Percentiles rank a stretch among this genome's conserved stretches.
These are phyloP conservation scores for Actinemys pallida DNA, from an alignment of 2,113 vertebrate genomes.

Conservation along the genomic window DNA sequence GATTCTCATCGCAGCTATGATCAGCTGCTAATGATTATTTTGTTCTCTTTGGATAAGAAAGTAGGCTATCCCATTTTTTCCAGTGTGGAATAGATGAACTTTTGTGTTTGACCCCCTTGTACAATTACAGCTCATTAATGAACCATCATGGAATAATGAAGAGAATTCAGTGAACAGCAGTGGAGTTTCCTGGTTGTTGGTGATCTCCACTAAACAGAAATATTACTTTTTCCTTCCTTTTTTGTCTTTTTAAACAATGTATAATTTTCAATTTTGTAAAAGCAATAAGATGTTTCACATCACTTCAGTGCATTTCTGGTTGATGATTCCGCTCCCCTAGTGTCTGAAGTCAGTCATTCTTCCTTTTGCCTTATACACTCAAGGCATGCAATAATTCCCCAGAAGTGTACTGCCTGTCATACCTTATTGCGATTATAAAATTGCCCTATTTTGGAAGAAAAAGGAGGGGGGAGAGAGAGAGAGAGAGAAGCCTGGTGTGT, in stretches of 20 bases:
- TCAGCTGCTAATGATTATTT: not conserved
- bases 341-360: slow-evolving; percentile 78
- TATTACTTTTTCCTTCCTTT: slow-evolving; percentile 75
- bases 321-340: slow-evolving; percentile 77
- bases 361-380: slow-evolving; percentile 80
- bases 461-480: slow-evolving; percentile 37
- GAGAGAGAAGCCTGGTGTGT: slow-evolving; percentile 52
- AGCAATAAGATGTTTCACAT: slow-evolving; percentile 80
- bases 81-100: slow-evolving; percentile 70
- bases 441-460: slow-evolving; percentile 67
- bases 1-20: rapidly evolving
- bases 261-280: slow-evolving; percentile 79
- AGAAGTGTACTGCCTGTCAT: slow-evolving; percentile 73
- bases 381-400: slow-evolving; percentile 80
- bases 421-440: slow-evolving; percentile 76
- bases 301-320: slow-evolving; percentile 75
- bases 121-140: slow-evolving; percentile 67
- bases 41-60: not conserved
- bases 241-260: slow-evolving; percentile 65
- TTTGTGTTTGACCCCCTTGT: slow-evolving; percentile 69
- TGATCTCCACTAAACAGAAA: slow-evolving; percentile 63
- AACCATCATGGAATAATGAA: slow-evolving; percentile 65
- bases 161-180: slow-evolving; percentile 56
- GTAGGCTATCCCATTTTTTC: slow-evolving; percentile 21
- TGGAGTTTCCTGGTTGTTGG: slow-evolving; percentile 55